Evolutionary conservation across 2,888 invertebrate species (phyloP).

Genomic region (Hypselothyrea guttata): DNA sequence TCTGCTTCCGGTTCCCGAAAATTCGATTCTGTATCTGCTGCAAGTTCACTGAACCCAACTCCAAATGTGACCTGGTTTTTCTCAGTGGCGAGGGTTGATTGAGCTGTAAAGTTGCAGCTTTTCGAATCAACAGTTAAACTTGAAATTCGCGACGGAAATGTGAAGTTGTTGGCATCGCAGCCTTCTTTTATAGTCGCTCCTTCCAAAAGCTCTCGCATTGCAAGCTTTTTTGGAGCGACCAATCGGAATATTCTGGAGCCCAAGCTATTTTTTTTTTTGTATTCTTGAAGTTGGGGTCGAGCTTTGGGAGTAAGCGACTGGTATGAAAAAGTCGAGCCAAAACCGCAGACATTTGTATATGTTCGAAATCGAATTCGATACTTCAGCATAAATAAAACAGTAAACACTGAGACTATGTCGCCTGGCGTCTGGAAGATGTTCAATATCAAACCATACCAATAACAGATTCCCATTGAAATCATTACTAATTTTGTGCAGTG

Average conservation of each 20-base stretch:
- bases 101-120: constrained; percentile 10
- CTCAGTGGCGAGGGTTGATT: constrained; percentile 43
- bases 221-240: constrained; percentile 49
- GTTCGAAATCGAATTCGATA: constrained; percentile 48
- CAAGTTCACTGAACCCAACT: constrained; percentile 60
- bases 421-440: constrained; percentile 28
- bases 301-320: constrained; percentile 38
- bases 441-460: constrained; percentile 15
- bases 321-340: neutral
- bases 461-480: constrained; percentile 23
- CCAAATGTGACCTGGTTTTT: constrained; percentile 44
- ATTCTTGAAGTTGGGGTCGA: constrained; percentile 9
- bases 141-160: constrained; percentile 49
- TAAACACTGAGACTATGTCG: constrained; percentile 23
- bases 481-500: constrained; percentile 7
- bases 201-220: constrained; percentile 34
- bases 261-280: no score
- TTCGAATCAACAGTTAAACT: constrained; percentile 23
- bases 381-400: constrained; percentile 12
- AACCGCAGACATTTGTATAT: constrained; percentile 43
- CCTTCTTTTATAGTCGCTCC: constrained; percentile 47
- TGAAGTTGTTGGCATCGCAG: constrained; percentile 36
- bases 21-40: constrained; percentile 55
- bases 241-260: constrained; percentile 40
- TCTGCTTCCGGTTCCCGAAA: constrained; percentile 6